Percentiles rank a stretch among this genome's conserved stretches.
Conservation (phyloP, 2,888 invertebrate genomes). For the Hypolimnas misippus region DNA sequence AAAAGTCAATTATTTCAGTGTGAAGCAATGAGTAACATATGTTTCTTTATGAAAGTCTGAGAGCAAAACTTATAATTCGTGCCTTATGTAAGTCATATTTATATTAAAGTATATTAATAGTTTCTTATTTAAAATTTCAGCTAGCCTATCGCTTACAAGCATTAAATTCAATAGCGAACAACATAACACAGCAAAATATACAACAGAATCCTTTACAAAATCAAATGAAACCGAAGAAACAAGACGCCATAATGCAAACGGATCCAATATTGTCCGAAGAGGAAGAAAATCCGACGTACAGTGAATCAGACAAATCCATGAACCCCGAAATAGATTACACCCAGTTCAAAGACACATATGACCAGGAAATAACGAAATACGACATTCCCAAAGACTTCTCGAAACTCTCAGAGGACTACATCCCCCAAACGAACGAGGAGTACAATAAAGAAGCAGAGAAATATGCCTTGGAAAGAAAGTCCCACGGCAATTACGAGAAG, state of each 20-base stretch:
- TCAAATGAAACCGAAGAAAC: slow-evolving; percentile 64
- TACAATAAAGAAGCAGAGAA: slow-evolving; percentile 76
- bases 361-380: slow-evolving; percentile 52
- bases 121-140: slow-evolving; percentile 51
- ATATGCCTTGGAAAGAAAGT: slow-evolving; percentile 69
- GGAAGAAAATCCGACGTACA: slow-evolving; percentile 59
- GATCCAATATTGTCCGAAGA: slow-evolving; percentile 70
- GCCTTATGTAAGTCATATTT: too few relatives aligned
- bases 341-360: slow-evolving; percentile 41
- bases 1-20: too few relatives aligned
- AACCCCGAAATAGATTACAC: slow-evolving; percentile 43
- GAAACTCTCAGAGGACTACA: slow-evolving; percentile 63
- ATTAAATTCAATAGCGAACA: slow-evolving; percentile 55
- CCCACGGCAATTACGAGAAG: slow-evolving; percentile 63
- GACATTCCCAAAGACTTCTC: slow-evolving; percentile 69
- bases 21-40: too few relatives aligned
- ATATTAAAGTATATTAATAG: too few relatives aligned
- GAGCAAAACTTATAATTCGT: too few relatives aligned
- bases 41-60: too few relatives aligned
- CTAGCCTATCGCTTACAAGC: slow-evolving; percentile 65
- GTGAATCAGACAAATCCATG: slow-evolving; percentile 51
- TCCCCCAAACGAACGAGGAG: slow-evolving; percentile 74
- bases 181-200: slow-evolving; percentile 44
- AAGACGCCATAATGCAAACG: slow-evolving; percentile 79
- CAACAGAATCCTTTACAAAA: slow-evolving; percentile 14